phyloP scores from a whole-genome alignment of 2,113 vertebrate genomes.

The Sander vitreus region DNA sequence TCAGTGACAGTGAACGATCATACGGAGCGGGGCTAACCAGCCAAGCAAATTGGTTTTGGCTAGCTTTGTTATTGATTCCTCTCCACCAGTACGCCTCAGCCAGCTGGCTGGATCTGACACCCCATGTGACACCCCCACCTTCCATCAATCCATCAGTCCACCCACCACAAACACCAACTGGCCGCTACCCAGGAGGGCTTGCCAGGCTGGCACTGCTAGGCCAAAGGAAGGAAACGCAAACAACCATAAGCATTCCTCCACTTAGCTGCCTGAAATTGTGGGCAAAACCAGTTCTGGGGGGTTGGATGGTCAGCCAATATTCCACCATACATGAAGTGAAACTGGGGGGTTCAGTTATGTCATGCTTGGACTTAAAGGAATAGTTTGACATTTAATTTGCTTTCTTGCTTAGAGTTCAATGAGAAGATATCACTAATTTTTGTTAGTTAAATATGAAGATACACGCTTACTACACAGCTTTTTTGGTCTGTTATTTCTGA shows the following conservation, averaged over 20 bases:
- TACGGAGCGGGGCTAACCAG: conserved; percentile 34
- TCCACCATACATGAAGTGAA: not conserved
- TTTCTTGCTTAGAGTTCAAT: not conserved
- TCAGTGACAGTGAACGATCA: conserved; percentile 29
- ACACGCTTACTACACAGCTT: no score
- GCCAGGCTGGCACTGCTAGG: conserved; percentile 19
- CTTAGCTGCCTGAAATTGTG: conserved; percentile 17
- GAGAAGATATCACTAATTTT: not conserved
- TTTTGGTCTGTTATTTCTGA: no score
- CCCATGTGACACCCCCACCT: conserved; percentile 55
- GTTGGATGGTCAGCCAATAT: not conserved
- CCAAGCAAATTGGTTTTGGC: conserved; percentile 55
- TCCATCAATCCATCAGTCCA: conserved; percentile 54
- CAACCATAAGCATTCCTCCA: conserved; percentile 49
- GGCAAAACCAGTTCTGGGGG: conserved; percentile 27
- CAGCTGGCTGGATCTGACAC: conserved; percentile 53
- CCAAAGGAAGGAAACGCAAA: conserved; percentile 38
- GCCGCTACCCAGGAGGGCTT: conserved; percentile 28
- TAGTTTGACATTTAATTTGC: no score
- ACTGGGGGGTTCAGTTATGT: not conserved
- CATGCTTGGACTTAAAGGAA: not conserved
- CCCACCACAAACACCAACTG: conserved; percentile 62
- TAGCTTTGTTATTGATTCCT: conserved; percentile 40
- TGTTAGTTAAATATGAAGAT: not conserved
- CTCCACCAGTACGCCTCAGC: conserved; percentile 33